Conservation (phyloP, 2,888 invertebrate species). For the Chrysotoxum bicinctum region DNA sequence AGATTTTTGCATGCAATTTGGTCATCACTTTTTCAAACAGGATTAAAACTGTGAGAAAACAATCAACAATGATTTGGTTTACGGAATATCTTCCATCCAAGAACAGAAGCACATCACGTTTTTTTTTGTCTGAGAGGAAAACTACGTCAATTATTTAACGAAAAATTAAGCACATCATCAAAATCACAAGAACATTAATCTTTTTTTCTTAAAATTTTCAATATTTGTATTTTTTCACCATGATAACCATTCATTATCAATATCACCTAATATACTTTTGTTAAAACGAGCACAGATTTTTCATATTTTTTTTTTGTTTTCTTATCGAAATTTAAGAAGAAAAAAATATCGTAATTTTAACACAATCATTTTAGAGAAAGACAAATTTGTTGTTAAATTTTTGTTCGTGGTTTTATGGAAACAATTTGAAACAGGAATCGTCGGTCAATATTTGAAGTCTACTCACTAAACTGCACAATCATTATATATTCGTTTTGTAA, state of each 20-base stretch:
- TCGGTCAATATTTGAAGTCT: slow-evolving; percentile 46
- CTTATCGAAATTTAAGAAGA: slow-evolving; percentile 25
- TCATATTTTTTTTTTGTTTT: slow-evolving; percentile 15
- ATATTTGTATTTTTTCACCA: slow-evolving; percentile 34
- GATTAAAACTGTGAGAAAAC: slow-evolving; percentile 41
- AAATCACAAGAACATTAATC: slow-evolving; percentile 64
- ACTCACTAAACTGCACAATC: slow-evolving; percentile 69
- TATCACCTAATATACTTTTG: slow-evolving; percentile 47
- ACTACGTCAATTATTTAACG: slow-evolving; percentile 20
- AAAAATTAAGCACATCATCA: slow-evolving; percentile 60
- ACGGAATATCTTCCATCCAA: background rate
- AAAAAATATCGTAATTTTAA: slow-evolving; percentile 22
- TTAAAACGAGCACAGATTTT: slow-evolving; percentile 48
- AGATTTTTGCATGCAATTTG: slow-evolving; percentile 16
- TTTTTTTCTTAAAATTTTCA: slow-evolving; percentile 19
- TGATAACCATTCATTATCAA: slow-evolving; percentile 16
- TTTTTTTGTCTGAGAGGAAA: slow-evolving; percentile 12
- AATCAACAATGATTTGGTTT: slow-evolving; percentile 19
- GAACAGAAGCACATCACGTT: slow-evolving; percentile 68
- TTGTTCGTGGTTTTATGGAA: slow-evolving; percentile 21
- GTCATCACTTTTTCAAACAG: slow-evolving; percentile 41
- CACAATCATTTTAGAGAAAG: slow-evolving; percentile 41
- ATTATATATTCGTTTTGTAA: slow-evolving; percentile 13
- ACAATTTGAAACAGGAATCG: slow-evolving; percentile 47
- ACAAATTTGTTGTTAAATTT: slow-evolving; percentile 11